phyloP scores from a whole-genome alignment of 2,797 vertebrate genomes.

The Setipinna tenuifilis region DNA sequence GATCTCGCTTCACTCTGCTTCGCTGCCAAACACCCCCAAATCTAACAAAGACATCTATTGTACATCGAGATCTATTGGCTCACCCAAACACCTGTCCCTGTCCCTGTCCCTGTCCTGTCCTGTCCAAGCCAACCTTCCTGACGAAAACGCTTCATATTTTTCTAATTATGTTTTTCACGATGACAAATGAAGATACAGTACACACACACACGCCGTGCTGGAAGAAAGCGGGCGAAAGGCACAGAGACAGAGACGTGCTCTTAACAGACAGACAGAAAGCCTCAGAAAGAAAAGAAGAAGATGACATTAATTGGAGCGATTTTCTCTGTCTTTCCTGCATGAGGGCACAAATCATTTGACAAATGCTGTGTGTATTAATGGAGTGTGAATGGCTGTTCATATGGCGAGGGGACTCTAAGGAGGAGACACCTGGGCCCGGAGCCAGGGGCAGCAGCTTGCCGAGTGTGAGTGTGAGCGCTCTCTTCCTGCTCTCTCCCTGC shows the following conservation, averaged over 20 bases:
- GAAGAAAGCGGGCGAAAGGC: not conserved
- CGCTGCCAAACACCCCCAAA: not conserved
- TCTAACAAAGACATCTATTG: not conserved
- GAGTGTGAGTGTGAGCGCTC: too few relatives aligned
- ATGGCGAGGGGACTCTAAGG: slow-evolving; percentile 54
- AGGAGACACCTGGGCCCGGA: slow-evolving; percentile 57
- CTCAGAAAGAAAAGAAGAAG: slow-evolving; percentile 29
- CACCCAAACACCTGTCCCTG: not conserved
- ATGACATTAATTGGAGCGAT: slow-evolving; percentile 56
- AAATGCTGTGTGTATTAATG: slow-evolving; percentile 58
- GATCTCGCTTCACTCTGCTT: not conserved
- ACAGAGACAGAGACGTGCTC: not conserved
- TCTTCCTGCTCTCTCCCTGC: not conserved
- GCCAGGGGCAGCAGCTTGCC: slow-evolving; percentile 47
- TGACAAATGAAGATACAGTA: slow-evolving; percentile 1
- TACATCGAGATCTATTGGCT: not conserved
- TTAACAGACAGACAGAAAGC: not conserved
- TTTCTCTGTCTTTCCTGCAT: slow-evolving; percentile 47
- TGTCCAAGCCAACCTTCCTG: not conserved
- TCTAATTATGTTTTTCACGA: slow-evolving; percentile 16
- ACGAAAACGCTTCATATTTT: not conserved
- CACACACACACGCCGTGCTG: not conserved
- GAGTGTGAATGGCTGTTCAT: slow-evolving; percentile 54
- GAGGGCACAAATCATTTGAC: slow-evolving; percentile 51
- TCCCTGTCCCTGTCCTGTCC: too few relatives aligned